Evolutionary conservation across 2,888 invertebrate genomes (phyloP).

Genomic region (Cephus spinipes): DNA sequence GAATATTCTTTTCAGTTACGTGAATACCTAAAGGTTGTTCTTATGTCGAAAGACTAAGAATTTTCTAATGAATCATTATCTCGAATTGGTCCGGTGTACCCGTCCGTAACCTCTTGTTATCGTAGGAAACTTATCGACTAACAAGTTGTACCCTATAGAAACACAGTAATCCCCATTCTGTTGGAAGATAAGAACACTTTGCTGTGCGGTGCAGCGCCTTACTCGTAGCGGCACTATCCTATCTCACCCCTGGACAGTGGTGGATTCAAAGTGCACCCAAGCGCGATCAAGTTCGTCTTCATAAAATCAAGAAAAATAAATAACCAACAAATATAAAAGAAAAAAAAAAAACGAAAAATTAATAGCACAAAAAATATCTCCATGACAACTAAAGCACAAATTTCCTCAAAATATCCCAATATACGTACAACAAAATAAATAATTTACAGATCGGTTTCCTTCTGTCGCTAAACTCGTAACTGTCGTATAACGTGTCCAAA

Average conservation of each 20-base stretch:
- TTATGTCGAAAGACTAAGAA: conserved; percentile 23
- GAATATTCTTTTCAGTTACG: not conserved
- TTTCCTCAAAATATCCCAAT: not conserved
- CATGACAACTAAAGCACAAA: not conserved
- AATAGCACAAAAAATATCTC: not conserved
- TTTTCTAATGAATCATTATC: conserved; percentile 41
- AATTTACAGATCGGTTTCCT: not conserved
- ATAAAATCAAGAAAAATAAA: not conserved
- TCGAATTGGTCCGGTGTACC: conserved; percentile 32
- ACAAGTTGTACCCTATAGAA: conserved; percentile 41
- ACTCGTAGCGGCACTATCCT: conserved; percentile 29
- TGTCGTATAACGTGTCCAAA: not conserved
- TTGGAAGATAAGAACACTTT: conserved; percentile 37
- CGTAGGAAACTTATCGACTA: conserved; percentile 38
- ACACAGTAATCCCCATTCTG: conserved; percentile 39
- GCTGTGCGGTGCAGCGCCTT: conserved; percentile 25
- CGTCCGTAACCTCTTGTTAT: conserved; percentile 35
- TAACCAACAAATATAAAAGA: not conserved
- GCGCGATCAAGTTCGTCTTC: not conserved
- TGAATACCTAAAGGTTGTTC: not conserved
- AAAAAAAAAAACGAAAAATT: not conserved
- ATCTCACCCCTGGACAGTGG: conserved; percentile 30
- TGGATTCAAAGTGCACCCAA: conserved; percentile 15
- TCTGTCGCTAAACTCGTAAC: not conserved
- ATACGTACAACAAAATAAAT: not conserved